These are phyloP conservation scores for Rugalucina vietnamica DNA, from an alignment of 2,888 invertebrate species.

Conservation along the genomic window DNA sequence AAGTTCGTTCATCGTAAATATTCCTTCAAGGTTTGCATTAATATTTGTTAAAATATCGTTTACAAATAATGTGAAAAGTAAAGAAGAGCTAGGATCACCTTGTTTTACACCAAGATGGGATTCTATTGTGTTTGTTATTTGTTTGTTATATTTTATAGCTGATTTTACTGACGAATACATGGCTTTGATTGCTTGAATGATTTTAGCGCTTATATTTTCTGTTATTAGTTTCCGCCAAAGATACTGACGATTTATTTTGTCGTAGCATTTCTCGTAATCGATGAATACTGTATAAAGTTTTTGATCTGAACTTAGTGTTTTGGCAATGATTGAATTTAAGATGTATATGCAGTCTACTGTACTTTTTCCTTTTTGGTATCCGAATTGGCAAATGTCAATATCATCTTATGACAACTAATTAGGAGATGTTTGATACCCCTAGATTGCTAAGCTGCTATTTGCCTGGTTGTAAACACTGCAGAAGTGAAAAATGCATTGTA, in stretches of 20 bases:
- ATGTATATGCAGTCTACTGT: not conserved
- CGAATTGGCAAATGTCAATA: no score
- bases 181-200: not conserved
- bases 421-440: no score
- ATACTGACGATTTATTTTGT: not conserved
- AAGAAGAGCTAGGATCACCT: not conserved
- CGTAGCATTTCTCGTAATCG: slow-evolving; percentile 6
- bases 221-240: not conserved
- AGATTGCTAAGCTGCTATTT: no score
- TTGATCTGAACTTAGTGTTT: not conserved
- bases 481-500: no score
- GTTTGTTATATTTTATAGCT: not conserved
- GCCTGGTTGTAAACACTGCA: no score
- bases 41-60: slow-evolving; percentile 1
- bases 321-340: not conserved
- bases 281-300: not conserved
- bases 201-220: not conserved
- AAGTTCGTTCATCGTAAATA: not conserved
- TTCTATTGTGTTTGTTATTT: not conserved
- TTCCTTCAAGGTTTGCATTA: not conserved
- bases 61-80: not conserved
- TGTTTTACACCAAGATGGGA: slow-evolving; percentile 4
- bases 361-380: not conserved
- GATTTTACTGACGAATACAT: not conserved
- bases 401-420: no score